Evolutionary conservation across 2,797 vertebrate species (phyloP).

Genomic region (Antennarius maculatus): DNA sequence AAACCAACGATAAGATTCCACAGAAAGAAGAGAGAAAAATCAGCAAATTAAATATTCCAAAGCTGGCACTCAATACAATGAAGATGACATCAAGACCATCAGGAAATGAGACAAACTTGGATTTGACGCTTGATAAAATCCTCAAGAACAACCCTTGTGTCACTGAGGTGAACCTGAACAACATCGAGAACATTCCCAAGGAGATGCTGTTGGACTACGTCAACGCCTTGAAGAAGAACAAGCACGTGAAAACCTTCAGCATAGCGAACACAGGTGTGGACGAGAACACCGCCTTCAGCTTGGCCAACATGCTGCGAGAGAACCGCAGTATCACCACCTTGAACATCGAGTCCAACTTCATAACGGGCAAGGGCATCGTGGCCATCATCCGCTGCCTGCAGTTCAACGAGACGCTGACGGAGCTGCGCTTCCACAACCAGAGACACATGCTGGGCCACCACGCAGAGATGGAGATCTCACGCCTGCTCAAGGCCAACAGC

Average conservation of each 20-base stretch:
- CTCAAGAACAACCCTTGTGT: constrained; percentile 87
- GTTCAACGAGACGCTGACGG: constrained; percentile 94
- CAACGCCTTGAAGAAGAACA: constrained; percentile 93
- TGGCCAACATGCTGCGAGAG: constrained; percentile 97
- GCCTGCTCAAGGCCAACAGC: constrained; percentile 93
- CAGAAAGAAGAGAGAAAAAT: constrained; percentile 85
- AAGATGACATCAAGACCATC: constrained; percentile 95
- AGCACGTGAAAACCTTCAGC: constrained; percentile 90
- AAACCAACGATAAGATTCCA: constrained; percentile 59
- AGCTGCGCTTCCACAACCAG: constrained; percentile 98
- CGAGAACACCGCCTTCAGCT: constrained; percentile 86
- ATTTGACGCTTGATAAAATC: constrained; percentile 89
- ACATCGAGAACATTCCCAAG: constrained; percentile 97
- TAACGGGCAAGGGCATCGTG: constrained; percentile 93
- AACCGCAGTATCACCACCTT: constrained; percentile 92
- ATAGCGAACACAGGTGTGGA: constrained; percentile 95
- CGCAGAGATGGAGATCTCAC: constrained; percentile 95
- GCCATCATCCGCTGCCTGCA: constrained; percentile 97
- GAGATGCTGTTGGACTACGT: constrained; percentile 96
- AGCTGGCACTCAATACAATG: constrained; percentile 88
- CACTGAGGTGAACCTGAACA: constrained; percentile 97
- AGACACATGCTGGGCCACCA: constrained; percentile 97
- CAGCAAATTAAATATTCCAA: constrained; percentile 90
- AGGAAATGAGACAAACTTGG: constrained; percentile 96
- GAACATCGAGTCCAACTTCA: constrained; percentile 95